Percentiles rank a stretch among this genome's conserved stretches.
phyloP scores from a whole-genome alignment of 2,888 invertebrate genomes.

The Leptinotarsa peninsularis region DNA sequence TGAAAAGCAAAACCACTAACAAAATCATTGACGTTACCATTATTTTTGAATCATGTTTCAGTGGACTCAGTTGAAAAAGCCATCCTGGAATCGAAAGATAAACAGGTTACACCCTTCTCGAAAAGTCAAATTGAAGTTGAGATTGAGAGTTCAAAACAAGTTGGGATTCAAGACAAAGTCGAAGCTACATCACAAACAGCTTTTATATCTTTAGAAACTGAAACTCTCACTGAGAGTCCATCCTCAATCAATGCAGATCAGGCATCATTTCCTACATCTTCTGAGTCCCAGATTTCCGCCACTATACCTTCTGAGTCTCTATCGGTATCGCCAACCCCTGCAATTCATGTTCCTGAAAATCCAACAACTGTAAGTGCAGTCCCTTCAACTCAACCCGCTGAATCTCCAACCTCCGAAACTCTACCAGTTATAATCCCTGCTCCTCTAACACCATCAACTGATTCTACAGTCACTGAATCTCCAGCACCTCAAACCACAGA shows the following conservation, averaged over 20 bases:
- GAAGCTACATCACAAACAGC: not conserved
- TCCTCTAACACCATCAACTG: conserved; percentile 2
- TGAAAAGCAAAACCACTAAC: not conserved
- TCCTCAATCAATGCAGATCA: conserved; percentile 45
- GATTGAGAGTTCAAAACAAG: conserved; percentile 22
- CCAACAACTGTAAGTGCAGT: conserved; percentile 18
- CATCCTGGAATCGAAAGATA: not conserved
- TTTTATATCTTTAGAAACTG: not conserved
- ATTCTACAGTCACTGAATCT: not conserved
- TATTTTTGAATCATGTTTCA: conserved; percentile 11
- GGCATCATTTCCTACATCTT: not conserved
- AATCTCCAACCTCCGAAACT: conserved; percentile 26
- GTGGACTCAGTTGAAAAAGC: conserved; percentile 15
- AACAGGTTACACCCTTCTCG: not conserved
- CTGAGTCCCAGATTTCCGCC: conserved; percentile 34
- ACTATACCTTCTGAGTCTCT: conserved; percentile 36
- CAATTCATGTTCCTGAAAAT: conserved; percentile 7
- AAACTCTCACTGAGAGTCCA: conserved; percentile 31
- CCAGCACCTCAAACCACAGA: conserved; percentile 18
- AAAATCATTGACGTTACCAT: not conserved
- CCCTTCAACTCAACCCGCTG: conserved; percentile 5
- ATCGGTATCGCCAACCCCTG: conserved; percentile 13
- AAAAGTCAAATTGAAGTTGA: conserved; percentile 23
- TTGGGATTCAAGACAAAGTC: not conserved
- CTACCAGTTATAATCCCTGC: not conserved